A percentile compares a stretch with the other conserved stretches of the same genome.
Evolutionary conservation across 2,888 invertebrate species (phyloP).

Genomic region (Nineta flava): DNA sequence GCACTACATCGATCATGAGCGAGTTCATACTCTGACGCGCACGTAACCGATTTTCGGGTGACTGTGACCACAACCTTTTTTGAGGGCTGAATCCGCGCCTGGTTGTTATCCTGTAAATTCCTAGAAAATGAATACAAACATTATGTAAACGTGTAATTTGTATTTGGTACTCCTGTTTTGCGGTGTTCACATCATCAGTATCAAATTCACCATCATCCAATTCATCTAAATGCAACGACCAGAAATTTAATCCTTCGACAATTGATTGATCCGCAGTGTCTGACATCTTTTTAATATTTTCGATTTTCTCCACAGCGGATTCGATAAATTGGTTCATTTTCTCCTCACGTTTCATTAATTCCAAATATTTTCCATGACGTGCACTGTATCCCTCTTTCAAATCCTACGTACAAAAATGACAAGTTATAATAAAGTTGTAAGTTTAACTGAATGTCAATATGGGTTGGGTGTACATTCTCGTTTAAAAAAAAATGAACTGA

Average conservation of each 20-base stretch:
- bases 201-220: neutral
- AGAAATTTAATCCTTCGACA: conserved; percentile 2
- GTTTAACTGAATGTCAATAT: neutral
- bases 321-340: conserved; percentile 3
- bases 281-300: neutral
- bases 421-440: neutral
- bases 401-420: neutral
- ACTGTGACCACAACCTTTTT: no score
- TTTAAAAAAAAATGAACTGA: neutral
- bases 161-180: conserved; percentile 2
- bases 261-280: neutral
- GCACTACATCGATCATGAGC: no score
- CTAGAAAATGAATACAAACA: neutral
- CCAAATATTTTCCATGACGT: conserved; percentile 5
- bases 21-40: no score
- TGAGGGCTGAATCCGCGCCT: no score
- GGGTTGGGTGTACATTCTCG: neutral
- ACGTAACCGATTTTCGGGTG: no score
- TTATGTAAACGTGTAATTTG: neutral
- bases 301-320: conserved; percentile 1
- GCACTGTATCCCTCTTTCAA: conserved; percentile 5
- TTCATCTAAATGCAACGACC: conserved; percentile 1
- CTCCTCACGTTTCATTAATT: conserved; percentile 4
- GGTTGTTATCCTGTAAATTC: no score
- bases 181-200: neutral